Evolutionary conservation across 2,797 vertebrate species (phyloP), one percentile per base, ranked within the genome.

Genomic region (Falco columbarius): DNA sequence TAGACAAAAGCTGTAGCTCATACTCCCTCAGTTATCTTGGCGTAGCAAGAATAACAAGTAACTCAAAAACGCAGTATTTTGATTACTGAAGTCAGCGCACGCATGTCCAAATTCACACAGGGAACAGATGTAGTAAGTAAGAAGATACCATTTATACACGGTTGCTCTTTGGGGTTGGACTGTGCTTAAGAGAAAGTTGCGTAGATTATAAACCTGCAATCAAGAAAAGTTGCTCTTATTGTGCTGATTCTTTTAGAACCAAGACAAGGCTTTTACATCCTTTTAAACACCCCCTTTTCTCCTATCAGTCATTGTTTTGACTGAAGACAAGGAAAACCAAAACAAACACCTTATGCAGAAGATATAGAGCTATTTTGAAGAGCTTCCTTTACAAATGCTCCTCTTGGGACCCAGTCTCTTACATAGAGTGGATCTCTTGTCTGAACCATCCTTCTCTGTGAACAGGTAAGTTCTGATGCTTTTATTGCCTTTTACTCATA

Each of bases 41-140:
- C 86, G 49, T 29, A 81, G 79, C 72, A 96, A 93, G 94, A 97
- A 96, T 95, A 93, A 91, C 89, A 95, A 95, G 54, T 55, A 94
- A 86, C 65, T 71, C 51, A 2, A 72, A 96, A 93, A 88, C 94
- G 13, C 93, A 95, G 56, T 91, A 24, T 79, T 95, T 96, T 95
- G 95, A 58, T 97, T 97, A 38, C 75, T 94, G 92, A 88, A 96
- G 95, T 94, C 96, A 94, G 72, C 86, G 47, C 74, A 85, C 4
- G 14, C 93, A 86, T 96, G 86, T 97, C 94, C 2, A 62, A 91
- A 81, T 88, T 96, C 96, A 96, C 93, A 70, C 92, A 92, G 94
- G 75, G 96, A 92, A 11, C 93, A 96, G 97, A 95, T 97, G 94
- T 89, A 79, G n/a, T 74, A 65, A 95, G 96, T 75, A 97, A 95